These are phyloP conservation scores for Cerastoderma edule DNA, from an alignment of 2,888 invertebrate species.

Conservation along the genomic window DNA sequence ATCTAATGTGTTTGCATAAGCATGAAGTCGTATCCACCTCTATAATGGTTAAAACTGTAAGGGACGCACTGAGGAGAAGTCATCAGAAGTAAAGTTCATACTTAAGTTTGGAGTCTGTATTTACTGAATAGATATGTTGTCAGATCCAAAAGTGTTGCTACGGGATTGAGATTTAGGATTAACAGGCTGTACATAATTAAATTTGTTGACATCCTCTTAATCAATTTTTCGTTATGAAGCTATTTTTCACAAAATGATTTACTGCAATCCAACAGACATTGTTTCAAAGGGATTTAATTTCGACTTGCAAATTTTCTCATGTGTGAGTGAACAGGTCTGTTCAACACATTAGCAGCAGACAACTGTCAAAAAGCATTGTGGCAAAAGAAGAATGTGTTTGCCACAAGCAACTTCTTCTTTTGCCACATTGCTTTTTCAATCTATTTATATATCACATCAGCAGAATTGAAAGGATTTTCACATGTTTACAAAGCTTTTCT, in stretches of 20 bases:
- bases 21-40: not conserved
- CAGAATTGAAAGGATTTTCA: not conserved
- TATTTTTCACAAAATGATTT: too few species aligned
- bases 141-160: too few species aligned
- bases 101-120: too few species aligned
- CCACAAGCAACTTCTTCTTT: not conserved
- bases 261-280: too few species aligned
- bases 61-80: too few species aligned
- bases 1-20: too few species aligned
- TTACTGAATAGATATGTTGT: too few species aligned
- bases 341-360: not conserved
- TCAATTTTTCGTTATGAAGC: too few species aligned
- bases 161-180: too few species aligned
- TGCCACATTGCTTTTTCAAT: not conserved
- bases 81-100: too few species aligned
- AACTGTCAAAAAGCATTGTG: not conserved
- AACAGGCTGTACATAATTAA: not conserved
- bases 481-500: not conserved
- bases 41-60: not conserved
- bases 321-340: not conserved
- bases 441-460: not conserved
- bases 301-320: too few species aligned
- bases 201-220: not conserved
- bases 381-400: slow-evolving; percentile 1
- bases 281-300: too few species aligned